A percentile compares a stretch with the other conserved stretches of the same genome.
Evolutionary conservation across 2,113 vertebrate species (phyloP).

Genomic region (Xenopus tropicalis): DNA sequence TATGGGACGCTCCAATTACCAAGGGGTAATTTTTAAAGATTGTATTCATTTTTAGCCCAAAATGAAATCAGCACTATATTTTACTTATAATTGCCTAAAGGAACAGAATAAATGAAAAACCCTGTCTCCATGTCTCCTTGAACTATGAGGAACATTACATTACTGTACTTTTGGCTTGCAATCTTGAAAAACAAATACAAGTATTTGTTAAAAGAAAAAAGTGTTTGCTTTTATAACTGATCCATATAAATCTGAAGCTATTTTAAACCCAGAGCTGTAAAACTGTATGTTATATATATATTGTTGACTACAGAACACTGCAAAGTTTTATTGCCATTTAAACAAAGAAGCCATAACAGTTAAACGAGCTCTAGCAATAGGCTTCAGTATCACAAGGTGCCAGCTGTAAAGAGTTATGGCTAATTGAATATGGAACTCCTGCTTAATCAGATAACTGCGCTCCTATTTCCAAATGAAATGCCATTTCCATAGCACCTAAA

Average conservation of each 20-base stretch:
- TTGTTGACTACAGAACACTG: constrained; percentile 72
- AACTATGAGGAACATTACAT: too few relatives aligned
- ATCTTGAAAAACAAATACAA: constrained; percentile 9
- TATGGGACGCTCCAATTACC: too few relatives aligned
- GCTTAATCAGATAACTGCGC: constrained; percentile 81
- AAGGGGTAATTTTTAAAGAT: too few relatives aligned
- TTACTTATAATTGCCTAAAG: too few relatives aligned
- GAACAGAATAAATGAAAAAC: too few relatives aligned
- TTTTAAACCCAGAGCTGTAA: constrained; percentile 70
- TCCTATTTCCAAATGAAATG: constrained; percentile 78
- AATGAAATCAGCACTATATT: too few relatives aligned
- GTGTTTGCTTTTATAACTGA: constrained; percentile 57
- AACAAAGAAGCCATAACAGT: constrained; percentile 79
- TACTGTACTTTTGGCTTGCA: too few relatives aligned
- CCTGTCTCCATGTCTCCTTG: too few relatives aligned
- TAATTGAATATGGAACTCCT: constrained; percentile 82
- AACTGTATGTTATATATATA: constrained; percentile 70
- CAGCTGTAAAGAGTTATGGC: constrained; percentile 82
- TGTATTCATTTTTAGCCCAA: too few relatives aligned
- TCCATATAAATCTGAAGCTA: constrained; percentile 65
- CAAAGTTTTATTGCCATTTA: constrained; percentile 83
- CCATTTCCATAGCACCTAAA: constrained; percentile 75
- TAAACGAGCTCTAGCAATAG: constrained; percentile 80
- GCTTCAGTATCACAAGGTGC: constrained; percentile 75
- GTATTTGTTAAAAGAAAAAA: constrained; percentile 49